Evolutionary conservation across 2,888 invertebrate genomes (phyloP).

Genomic region (Erynnis tages): DNA sequence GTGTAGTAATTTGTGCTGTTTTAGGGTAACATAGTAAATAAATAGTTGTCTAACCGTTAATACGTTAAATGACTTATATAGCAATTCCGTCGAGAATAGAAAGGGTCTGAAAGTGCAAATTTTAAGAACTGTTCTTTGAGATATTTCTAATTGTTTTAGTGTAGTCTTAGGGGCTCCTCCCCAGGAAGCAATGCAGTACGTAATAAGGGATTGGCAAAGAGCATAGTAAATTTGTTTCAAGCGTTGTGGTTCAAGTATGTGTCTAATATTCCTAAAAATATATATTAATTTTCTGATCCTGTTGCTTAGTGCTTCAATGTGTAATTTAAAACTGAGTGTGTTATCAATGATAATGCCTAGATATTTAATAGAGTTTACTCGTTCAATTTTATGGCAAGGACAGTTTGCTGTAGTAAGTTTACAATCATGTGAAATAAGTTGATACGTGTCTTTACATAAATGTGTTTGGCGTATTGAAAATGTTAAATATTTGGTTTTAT

Average conservation of each 20-base stretch:
- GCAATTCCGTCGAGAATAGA: not conserved
- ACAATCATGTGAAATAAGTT: not conserved
- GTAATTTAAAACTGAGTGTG: not conserved
- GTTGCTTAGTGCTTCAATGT: not conserved
- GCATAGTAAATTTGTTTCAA: not conserved
- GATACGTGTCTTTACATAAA: not conserved
- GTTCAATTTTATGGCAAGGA: too few species aligned
- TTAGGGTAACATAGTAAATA: too few species aligned
- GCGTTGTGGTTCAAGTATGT: not conserved
- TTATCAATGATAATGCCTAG: not conserved
- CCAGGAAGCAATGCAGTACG: not conserved
- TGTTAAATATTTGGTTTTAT: not conserved
- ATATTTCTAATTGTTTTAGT: not conserved
- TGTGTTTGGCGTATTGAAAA: not conserved
- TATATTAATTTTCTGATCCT: not conserved
- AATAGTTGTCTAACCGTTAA: not conserved
- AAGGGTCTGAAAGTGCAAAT: not conserved
- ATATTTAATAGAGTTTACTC: not conserved
- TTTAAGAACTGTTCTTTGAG: slow-evolving; percentile 2
- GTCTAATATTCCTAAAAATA: not conserved
- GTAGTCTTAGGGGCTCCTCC: not conserved
- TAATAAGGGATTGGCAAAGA: not conserved
- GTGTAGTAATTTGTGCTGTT: too few species aligned
- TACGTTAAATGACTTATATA: not conserved
- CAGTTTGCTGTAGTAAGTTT: too few species aligned